phyloP scores from a whole-genome alignment of 2,888 invertebrate genomes.

The Habrosyne pyritoides region DNA sequence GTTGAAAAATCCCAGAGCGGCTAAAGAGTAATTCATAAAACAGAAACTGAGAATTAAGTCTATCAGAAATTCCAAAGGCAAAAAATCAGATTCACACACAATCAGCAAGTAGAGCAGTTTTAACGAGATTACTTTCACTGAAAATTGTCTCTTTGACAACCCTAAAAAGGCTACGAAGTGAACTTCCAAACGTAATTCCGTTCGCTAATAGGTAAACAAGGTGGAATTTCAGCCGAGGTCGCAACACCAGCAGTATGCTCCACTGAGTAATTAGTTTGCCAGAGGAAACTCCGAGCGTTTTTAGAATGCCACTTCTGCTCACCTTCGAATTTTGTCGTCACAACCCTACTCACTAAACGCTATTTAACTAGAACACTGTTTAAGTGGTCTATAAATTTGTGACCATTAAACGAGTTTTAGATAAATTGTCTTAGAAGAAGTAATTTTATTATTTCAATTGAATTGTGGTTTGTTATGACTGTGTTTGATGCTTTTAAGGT shows the following conservation, averaged over 20 bases:
- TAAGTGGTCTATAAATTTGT: no score
- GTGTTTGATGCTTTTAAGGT: no score
- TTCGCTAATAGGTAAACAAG: slow-evolving; percentile 29
- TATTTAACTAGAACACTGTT: neutral
- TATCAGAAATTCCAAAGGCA: neutral
- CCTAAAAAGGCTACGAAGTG: slow-evolving; percentile 13
- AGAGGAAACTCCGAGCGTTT: slow-evolving; percentile 12
- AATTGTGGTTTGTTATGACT: no score
- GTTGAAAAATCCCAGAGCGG: no score
- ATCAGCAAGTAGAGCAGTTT: neutral
- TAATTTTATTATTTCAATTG: no score
- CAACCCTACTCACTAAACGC: neutral
- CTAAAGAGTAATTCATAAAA: no score
- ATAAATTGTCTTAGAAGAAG: no score
- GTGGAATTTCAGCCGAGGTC: slow-evolving; percentile 16
- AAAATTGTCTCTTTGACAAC: neutral
- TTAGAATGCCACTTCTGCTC: slow-evolving; percentile 9
- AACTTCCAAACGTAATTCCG: slow-evolving; percentile 27
- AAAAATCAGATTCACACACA: neutral
- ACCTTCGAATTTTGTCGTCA: neutral
- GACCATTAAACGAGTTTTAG: no score
- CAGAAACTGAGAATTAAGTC: neutral
- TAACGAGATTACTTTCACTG: neutral
- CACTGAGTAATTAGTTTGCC: slow-evolving; percentile 16
- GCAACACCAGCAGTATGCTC: slow-evolving; percentile 9